Evolutionary conservation across 1,140 invertebrate genomes (phyloP), one percentile per base, ranked within the genome.

Genomic region (Anoplolepis gracilipes): DNA sequence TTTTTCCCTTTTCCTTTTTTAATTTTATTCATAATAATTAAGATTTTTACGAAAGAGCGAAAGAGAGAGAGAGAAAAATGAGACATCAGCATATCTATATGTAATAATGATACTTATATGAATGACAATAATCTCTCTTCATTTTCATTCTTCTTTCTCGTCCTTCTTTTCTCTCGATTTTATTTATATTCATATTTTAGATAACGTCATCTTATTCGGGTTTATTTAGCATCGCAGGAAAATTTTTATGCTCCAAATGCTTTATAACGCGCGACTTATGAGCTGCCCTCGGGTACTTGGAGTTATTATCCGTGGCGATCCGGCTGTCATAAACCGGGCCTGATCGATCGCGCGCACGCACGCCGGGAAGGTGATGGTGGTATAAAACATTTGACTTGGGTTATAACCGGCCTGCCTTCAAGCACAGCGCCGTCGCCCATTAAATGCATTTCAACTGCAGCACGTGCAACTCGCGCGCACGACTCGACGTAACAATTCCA

Each of bases 361-460:
- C 33, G 36, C 5, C 16, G 25, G 39, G 70, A 53, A 75, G 73
- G 39, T 77, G 75, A 75, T 19, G 46, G 69, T 28, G 39, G 25
- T 11, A 65, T 42, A 77, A 77, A 42, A 77, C 59, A 65, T 77
- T 77, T 65, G 39, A 77, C 59, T 77, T 64, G 25, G 39, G 6
- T 42, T 77, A 77, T 77, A 77, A 62, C 36, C 36, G 22, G 57
- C 39, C 59, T 65, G 39, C 75, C 39, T 77, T 77, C 59, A 77
- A 22, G 25, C 59, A 28, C 75, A 64, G 59, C 75, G 13, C 33
- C 73, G 36, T 36, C 25, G 73, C 11, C 59, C 25, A 64, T 65
- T 77, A 46, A 77, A 77, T 65, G 59, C 75, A 65, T 77, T 77
- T 77, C 75, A 77, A 77, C 59, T 64, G 59, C 59, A 65, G 33